A percentile compares a stretch with the other conserved stretches of the same genome.
Conservation (phyloP, 2,113 vertebrate genomes). For the Ictalurus punctatus region DNA sequence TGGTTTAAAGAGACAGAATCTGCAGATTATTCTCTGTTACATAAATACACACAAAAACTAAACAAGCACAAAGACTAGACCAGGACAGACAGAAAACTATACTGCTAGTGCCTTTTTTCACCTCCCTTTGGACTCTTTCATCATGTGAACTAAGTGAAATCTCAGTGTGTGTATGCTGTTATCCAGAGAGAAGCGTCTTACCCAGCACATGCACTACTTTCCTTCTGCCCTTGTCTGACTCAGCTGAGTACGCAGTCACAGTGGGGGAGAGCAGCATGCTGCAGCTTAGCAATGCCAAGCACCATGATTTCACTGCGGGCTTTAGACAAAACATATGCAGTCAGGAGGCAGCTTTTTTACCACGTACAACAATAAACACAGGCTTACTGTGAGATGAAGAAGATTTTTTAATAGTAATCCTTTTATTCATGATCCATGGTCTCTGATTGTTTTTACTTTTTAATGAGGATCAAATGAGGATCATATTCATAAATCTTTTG, state of each 20-base stretch:
- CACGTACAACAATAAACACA: neutral
- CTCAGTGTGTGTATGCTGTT: neutral
- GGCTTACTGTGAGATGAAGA: neutral
- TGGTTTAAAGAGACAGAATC: neutral
- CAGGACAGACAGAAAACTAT: neutral
- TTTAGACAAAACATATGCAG: constrained; percentile 50
- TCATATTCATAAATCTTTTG: neutral
- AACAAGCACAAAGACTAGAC: neutral
- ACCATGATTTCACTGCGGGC: constrained; percentile 46
- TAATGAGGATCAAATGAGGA: neutral
- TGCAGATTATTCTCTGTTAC: neutral
- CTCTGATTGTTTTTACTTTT: neutral
- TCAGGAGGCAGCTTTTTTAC: neutral
- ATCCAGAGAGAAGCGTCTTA: constrained; percentile 63
- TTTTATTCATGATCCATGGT: neutral
- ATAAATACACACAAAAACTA: neutral
- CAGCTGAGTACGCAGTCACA: constrained; percentile 43
- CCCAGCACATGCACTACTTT: constrained; percentile 91
- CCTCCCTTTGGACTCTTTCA: neutral
- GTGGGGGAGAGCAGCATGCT: constrained; percentile 62
- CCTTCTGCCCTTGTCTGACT: constrained; percentile 73
- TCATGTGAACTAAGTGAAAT: neutral
- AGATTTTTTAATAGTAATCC: neutral
- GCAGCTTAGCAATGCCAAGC: constrained; percentile 44
- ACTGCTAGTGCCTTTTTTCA: neutral